Conservation (phyloP, 2,113 vertebrate genomes). For the Hippocampus abdominalis region DNA sequence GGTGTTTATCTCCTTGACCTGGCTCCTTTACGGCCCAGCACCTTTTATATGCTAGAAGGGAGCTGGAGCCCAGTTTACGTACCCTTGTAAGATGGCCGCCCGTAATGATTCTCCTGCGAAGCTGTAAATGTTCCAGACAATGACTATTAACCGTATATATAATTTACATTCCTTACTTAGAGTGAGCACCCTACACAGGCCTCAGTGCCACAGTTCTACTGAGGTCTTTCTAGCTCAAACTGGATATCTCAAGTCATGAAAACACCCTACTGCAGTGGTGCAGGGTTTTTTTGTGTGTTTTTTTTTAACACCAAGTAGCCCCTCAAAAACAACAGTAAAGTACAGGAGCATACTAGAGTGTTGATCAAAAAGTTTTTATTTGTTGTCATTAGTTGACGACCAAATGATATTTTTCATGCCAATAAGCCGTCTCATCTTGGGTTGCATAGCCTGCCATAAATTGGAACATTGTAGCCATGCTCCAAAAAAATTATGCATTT, state of each 20-base stretch:
- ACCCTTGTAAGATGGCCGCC: constrained; percentile 19
- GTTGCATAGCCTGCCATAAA: no score
- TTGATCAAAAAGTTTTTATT: no score
- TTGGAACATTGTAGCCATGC: no score
- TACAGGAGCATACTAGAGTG: no score
- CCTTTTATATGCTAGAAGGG: background rate
- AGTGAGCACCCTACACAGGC: background rate
- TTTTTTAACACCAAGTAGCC: no score
- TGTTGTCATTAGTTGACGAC: no score
- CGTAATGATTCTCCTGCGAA: constrained; percentile 16
- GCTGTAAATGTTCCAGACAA: constrained; percentile 8
- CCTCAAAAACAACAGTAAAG: no score
- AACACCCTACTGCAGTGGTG: no score
- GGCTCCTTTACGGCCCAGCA: background rate
- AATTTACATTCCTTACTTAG: background rate
- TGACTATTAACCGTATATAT: background rate
- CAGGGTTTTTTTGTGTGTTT: no score
- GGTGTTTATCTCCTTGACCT: constrained; percentile 48
- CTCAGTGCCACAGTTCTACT: background rate
- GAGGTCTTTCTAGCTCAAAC: background rate
- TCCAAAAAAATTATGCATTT: no score
- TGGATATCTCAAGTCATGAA: background rate
- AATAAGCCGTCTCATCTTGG: no score
- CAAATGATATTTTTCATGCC: no score
- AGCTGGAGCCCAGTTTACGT: background rate